Conservation (phyloP, 1,140 invertebrate genomes). For the Littorina saxatilis region DNA sequence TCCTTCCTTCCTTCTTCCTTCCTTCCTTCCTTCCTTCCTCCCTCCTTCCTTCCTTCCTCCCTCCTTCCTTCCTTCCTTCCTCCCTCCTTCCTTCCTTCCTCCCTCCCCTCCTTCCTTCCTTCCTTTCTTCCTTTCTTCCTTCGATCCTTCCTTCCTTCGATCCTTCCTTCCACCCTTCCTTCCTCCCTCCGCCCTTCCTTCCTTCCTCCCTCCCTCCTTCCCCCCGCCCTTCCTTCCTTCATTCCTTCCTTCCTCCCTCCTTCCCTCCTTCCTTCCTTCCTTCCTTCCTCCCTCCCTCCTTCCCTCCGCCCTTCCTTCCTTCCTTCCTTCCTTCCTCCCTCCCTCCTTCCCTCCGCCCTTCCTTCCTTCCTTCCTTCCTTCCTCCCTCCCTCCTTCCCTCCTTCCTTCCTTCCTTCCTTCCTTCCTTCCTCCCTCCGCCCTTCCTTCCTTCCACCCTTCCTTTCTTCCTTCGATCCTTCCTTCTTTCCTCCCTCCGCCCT, state of each 20-base stretch:
- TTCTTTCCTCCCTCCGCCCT: neutral
- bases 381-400: neutral
- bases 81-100: too few species aligned
- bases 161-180: neutral
- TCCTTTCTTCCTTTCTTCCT: too few species aligned
- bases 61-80: slow-evolving; percentile 1
- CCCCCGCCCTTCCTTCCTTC: slow-evolving; percentile 1
- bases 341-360: too few species aligned
- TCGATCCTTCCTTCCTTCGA: neutral
- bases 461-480: neutral
- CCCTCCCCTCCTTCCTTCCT: slow-evolving; percentile 8
- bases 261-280: neutral
- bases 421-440: too few species aligned
- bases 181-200: neutral
- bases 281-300: neutral
- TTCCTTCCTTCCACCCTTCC: too few species aligned
- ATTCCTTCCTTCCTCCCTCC: neutral
- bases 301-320: neutral
- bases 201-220: slow-evolving; percentile 7
- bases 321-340: neutral
- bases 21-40: neutral
- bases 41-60: neutral
- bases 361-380: neutral
- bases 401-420: too few species aligned
- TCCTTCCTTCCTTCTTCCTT: too few species aligned